Percentiles rank a stretch among this genome's conserved stretches.
Evolutionary conservation across 2,797 vertebrate genomes (phyloP).

Genomic region (Steatocranus sp.): DNA sequence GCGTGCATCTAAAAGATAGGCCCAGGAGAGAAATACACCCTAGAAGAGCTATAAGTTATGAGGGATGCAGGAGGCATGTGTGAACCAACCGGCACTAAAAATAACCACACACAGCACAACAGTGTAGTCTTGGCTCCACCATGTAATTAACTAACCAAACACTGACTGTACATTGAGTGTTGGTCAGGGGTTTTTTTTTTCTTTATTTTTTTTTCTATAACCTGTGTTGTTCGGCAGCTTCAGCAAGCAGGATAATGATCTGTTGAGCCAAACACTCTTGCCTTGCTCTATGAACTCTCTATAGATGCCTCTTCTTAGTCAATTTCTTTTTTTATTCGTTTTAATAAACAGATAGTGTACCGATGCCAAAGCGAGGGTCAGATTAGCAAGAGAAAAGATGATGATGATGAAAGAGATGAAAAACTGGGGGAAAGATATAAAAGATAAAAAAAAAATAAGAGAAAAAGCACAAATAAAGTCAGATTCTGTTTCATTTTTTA

Average conservation of each 20-base stretch:
- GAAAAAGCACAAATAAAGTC: not conserved
- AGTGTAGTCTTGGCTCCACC: not conserved
- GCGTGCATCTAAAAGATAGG: not conserved
- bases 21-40: not conserved
- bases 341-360: not conserved
- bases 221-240: not conserved
- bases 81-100: slow-evolving; percentile 3
- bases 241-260: not conserved
- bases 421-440: not conserved
- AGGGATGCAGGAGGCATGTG: not conserved
- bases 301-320: not conserved
- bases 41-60: not conserved
- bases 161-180: not conserved
- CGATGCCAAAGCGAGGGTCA: not conserved
- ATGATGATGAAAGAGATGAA: not conserved
- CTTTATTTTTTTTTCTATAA: not conserved
- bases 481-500: not conserved
- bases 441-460: not conserved
- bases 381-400: not conserved
- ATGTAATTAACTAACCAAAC: not conserved
- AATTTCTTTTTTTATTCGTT: not conserved
- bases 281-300: not conserved
- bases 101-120: not conserved
- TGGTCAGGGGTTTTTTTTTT: not conserved
- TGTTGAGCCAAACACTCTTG: not conserved